Conservation (phyloP, 2,888 invertebrate species). For the Hydropsyche betteni region DNA sequence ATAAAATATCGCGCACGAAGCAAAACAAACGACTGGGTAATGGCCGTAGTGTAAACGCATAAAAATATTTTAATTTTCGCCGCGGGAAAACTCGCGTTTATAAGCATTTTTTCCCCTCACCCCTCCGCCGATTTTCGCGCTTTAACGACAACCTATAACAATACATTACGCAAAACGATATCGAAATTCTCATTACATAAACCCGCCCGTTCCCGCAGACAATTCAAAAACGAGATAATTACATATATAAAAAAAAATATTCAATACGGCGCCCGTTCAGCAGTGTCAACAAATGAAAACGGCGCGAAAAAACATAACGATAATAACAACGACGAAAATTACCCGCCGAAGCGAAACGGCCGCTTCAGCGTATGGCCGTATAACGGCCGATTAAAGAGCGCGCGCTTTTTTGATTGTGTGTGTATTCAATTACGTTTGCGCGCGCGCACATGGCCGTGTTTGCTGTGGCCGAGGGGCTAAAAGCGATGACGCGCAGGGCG, state of each 20-base stretch:
- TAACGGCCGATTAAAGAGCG: slow-evolving; percentile 24
- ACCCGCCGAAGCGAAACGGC: neutral
- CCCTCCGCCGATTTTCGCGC: neutral
- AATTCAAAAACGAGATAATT: no score
- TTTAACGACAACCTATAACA: neutral
- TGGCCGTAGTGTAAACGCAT: slow-evolving; percentile 25
- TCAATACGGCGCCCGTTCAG: neutral
- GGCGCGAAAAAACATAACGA: neutral
- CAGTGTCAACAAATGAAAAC: neutral
- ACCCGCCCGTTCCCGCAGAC: no score
- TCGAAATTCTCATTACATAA: no score
- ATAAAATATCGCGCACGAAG: slow-evolving; percentile 38
- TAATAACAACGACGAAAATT: slow-evolving; percentile 1
- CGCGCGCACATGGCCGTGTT: neutral
- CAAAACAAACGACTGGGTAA: slow-evolving; percentile 35
- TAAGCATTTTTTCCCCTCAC: no score
- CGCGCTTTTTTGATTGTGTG: slow-evolving; percentile 15
- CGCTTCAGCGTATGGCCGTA: neutral
- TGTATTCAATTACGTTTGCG: slow-evolving; percentile 33
- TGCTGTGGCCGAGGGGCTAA: slow-evolving; percentile 22
- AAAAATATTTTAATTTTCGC: slow-evolving; percentile 36
- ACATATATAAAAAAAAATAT: no score
- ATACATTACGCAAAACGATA: neutral
- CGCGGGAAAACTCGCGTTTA: neutral
- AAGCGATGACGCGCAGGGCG: slow-evolving; percentile 47